Base-by-base conservation (phyloP, 2,888 invertebrate species). In the Eledona agricola region DNA sequence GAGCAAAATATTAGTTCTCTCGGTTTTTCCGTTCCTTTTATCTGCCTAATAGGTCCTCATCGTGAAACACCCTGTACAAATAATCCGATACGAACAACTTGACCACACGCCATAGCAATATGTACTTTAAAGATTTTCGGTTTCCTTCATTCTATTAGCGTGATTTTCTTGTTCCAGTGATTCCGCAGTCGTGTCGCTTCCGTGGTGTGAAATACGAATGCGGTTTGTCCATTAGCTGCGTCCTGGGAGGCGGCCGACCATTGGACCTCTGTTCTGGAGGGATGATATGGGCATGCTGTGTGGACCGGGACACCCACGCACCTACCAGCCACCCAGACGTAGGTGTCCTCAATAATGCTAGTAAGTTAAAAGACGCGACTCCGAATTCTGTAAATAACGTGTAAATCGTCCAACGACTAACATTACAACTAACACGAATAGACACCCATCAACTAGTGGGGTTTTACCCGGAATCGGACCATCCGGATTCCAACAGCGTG, bases 241-340 rank as follows among this genome's bases (percentile, higher is more conserved):
- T 94, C 5, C 79, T 95, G 47, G 88, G 90, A 2, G 94, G 95
- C 1, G 91, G 92, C 2, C 86, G 89, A 60, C 93, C 94, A 1
- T 76, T 95, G 70, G 94, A 95, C 76, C 81, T 94, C 0, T 95
- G 95, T 74, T 93, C 91, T 5, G 95, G 95, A 11, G 95, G 95
- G 40, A 87, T 94, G 85, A 92, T 95, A 64, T 95, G 95, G 94
- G 90, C 92, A 2, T 95, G 95, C 74, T 95, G 95, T 71, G 89
- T 95, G 4, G 91, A 93, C 73, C 81, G 85, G 58, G 87, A 90
- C 72, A 58, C 70, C 7, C 63, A 66, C 31, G 63, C 67, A 50
- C 64, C 71, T 55, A 65, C 68, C 23, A 69, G 65, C 42, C 65
- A 69, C 40, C 75, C 79, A 12, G 80, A 86, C 64, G 77, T 82